Conservation (phyloP, 2,797 vertebrate genomes). For the Acanthurus leucopareius region DNA sequence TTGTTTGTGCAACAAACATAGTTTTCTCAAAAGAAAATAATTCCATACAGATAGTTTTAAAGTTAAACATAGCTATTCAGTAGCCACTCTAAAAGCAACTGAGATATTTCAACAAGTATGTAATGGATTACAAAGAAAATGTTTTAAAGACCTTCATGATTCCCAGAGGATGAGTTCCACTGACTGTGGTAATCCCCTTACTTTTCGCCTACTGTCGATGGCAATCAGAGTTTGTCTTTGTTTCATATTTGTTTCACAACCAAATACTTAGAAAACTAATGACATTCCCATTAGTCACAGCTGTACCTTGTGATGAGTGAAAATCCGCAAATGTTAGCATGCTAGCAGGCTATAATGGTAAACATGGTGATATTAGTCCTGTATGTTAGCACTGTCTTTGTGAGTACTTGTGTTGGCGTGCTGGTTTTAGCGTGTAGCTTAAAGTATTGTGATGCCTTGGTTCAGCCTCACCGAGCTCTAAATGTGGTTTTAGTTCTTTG, state of each 20-base stretch:
- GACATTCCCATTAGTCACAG: neutral
- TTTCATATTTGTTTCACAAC: neutral
- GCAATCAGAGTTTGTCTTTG: neutral
- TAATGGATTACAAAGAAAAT: neutral
- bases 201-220: neutral
- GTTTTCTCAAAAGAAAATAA: conserved; percentile 4
- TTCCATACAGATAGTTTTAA: neutral
- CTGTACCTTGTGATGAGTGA: neutral
- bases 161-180: neutral
- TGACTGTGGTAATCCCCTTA: neutral
- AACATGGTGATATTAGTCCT: neutral
- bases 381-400: neutral
- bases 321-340: neutral
- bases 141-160: neutral
- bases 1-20: neutral
- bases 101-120: neutral
- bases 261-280: neutral
- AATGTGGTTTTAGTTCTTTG: neutral
- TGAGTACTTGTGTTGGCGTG: neutral
- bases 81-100: neutral
- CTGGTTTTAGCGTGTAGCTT: neutral
- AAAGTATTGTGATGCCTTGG: neutral
- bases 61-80: neutral
- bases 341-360: neutral
- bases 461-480: neutral